Base-by-base conservation (phyloP, 2,113 vertebrate species). In the Heterotilapia buettikoferi region DNA sequence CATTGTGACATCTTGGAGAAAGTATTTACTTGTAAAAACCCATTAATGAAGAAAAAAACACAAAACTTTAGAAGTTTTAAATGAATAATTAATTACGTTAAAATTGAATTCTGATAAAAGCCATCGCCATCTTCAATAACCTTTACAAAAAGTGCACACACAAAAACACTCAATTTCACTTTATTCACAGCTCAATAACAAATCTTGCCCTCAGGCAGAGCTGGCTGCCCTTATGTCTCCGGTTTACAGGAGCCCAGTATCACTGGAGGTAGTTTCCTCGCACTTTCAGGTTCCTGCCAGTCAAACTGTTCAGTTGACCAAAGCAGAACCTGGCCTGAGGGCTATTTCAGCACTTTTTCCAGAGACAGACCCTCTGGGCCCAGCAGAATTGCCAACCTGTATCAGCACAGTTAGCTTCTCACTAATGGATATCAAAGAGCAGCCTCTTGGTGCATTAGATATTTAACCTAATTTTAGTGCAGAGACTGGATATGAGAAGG, bases 351-450 rank as follows among this genome's bases (percentile, higher is more conserved):
- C 84, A 59, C 81, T 59, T 86, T 88, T 73, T 80, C 79, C 80
- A 7, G 53, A 79, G 80, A 47, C 47, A 18, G 83, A 79, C 56
- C 88, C 85, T 88, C 78, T 8, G 12, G 86, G 80, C 92, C 83
- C 92, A 33, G n/a, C 87, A 71, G 63, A 85, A 61, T 21, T 21
- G 59, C 68, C 11, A 36, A 59, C 85, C 57, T 40, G 59, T 88
- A 84, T 93, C 87, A 84, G 87, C 84, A 78, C 76, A 36, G 79
- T 80, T 84, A 71, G 80, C 61, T 12, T 86, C 31, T 33, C 84
- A 52, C 86, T 95, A 92, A 93, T 90, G 88, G 89, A 86, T 81
- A 84, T 89, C 81, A 94, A 71, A 87, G 63, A 83, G 50, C 24
- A 4, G 81, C 21, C 59, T 85, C 54, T 52, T 63, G 86, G 61